Evolutionary conservation across 1,140 invertebrate genomes (phyloP).

Genomic region (Drosophila virilis): DNA sequence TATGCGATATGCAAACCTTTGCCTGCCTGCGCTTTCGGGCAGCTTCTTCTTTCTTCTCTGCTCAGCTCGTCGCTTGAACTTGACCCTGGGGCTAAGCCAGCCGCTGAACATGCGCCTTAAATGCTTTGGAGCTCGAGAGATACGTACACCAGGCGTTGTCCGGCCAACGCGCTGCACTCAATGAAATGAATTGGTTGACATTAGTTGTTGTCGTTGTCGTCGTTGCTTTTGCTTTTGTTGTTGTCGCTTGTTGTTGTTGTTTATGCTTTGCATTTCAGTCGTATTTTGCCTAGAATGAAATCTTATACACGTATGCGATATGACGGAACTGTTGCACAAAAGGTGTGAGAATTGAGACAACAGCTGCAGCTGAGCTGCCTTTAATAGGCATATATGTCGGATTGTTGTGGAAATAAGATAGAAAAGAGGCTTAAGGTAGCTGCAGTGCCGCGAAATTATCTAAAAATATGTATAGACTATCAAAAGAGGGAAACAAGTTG

Average conservation of each 20-base stretch:
- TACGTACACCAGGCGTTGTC: constrained; percentile 18
- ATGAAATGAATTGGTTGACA: constrained; percentile 82
- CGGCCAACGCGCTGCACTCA: constrained; percentile 77
- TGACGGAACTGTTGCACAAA: constrained; percentile 25
- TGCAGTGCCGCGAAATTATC: constrained; percentile 25
- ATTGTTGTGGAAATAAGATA: constrained; percentile 69
- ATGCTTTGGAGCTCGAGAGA: constrained; percentile 33
- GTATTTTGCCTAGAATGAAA: constrained; percentile 52
- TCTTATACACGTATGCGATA: constrained; percentile 51
- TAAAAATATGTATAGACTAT: constrained; percentile 9
- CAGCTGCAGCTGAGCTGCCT: constrained; percentile 72
- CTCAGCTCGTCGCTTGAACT: constrained; percentile 59
- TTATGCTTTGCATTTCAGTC: constrained; percentile 16
- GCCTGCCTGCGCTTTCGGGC: constrained; percentile 49
- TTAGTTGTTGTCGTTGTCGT: constrained; percentile 60
- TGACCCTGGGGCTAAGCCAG: constrained; percentile 77
- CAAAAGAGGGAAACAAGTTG: neutral
- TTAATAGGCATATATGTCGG: constrained; percentile 78
- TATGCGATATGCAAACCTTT: constrained; percentile 80
- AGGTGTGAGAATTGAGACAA: constrained; percentile 72
- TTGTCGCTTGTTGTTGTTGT: constrained; percentile 16
- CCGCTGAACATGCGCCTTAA: constrained; percentile 76
- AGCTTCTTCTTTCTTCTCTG: constrained; percentile 51
- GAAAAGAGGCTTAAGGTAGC: constrained; percentile 18
- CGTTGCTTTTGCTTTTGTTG: constrained; percentile 26